Conservation (phyloP, 2,113 vertebrate species). For the Poecilia latipinna region DNA sequence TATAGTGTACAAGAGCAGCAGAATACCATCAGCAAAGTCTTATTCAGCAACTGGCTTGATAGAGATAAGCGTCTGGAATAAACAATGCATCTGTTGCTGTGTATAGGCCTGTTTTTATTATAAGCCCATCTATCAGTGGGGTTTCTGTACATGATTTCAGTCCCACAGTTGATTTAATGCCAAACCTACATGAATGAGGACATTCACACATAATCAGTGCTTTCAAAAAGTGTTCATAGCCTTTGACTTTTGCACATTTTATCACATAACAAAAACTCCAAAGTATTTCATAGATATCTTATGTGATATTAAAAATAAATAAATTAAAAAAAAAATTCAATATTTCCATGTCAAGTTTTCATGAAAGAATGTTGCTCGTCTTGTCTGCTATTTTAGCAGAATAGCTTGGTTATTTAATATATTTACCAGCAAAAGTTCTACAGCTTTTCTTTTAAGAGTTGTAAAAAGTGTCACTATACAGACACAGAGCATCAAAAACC, state of each 20-base stretch:
- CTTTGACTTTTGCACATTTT: background rate
- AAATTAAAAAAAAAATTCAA: background rate
- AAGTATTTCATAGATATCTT: background rate
- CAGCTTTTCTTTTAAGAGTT: no score
- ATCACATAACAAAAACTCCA: background rate
- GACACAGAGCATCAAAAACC: no score
- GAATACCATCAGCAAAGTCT: constrained; percentile 58
- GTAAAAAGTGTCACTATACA: no score
- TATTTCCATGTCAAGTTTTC: no score
- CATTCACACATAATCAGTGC: constrained; percentile 2
- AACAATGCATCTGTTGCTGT: constrained; percentile 49
- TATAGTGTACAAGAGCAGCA: constrained; percentile 41
- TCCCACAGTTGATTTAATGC: constrained; percentile 21
- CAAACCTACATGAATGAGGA: constrained; percentile 33
- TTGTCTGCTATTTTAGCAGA: no score
- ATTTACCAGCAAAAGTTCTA: no score
- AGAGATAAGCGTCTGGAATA: constrained; percentile 60
- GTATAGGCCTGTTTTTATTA: constrained; percentile 23
- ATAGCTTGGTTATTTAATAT: no score
- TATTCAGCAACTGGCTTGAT: constrained; percentile 56
- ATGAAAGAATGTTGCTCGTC: no score
- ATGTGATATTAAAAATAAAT: background rate
- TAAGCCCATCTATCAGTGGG: constrained; percentile 29
- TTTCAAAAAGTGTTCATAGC: background rate
- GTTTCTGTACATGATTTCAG: constrained; percentile 19